Conservation (phyloP, 2,113 vertebrate species). For the Hippoglossus stenolepis region DNA sequence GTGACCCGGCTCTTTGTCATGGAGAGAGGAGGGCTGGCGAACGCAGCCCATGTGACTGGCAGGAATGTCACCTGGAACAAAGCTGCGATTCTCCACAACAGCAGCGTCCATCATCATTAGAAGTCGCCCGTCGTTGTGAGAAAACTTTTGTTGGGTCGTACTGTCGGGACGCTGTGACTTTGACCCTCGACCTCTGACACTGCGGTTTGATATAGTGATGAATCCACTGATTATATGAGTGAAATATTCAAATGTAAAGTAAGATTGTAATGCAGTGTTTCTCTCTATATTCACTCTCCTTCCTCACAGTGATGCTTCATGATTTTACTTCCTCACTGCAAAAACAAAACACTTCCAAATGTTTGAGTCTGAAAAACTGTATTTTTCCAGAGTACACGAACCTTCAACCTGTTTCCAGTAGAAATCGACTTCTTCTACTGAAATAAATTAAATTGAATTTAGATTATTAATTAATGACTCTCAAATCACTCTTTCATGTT, state of each 20-base stretch:
- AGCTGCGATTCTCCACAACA: constrained; percentile 55
- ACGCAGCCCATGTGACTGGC: constrained; percentile 63
- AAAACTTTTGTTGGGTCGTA: constrained; percentile 30
- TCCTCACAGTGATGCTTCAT: too few species aligned
- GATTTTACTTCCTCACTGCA: too few species aligned
- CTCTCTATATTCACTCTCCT: too few species aligned
- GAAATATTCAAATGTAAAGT: neutral
- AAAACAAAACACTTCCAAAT: neutral
- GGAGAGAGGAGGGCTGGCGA: constrained; percentile 60
- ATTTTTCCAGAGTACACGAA: too few species aligned
- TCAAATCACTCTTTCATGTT: too few species aligned
- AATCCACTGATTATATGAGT: too few species aligned
- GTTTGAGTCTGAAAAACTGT: neutral
- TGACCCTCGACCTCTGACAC: constrained; percentile 43
- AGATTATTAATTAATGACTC: too few species aligned
- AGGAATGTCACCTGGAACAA: constrained; percentile 78
- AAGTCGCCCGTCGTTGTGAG: constrained; percentile 32
- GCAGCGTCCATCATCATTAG: constrained; percentile 77
- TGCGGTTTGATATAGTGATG: constrained; percentile 1
- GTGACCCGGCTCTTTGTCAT: constrained; percentile 77
- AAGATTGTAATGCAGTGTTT: too few species aligned
- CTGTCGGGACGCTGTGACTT: constrained; percentile 36
- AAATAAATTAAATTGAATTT: too few species aligned
- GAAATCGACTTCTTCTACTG: neutral
- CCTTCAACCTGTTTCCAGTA: neutral